Base-by-base conservation (phyloP, 1,140 invertebrate species). In the Neodiprion fabricii region DNA sequence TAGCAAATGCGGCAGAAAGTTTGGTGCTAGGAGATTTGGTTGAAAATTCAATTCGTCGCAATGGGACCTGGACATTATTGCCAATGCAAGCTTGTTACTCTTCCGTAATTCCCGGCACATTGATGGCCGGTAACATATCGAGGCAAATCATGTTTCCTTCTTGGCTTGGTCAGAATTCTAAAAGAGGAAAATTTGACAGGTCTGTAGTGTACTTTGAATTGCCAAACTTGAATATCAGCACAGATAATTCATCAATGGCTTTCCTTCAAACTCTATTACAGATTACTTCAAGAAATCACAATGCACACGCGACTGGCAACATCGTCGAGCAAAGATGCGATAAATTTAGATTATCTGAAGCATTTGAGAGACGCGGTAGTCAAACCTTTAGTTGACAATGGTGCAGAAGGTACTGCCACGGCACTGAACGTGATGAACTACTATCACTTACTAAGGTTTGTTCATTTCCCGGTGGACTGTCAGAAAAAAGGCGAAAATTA, bases 81-180 rank as follows among this genome's bases (percentile, higher is more conserved):
- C 96, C 98, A 12, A 89, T 93, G 10, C 96, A 99, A 91, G 97
- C 97, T 1, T 93, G 98, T 84, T 98, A 94, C 87, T 93, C 96
- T 14, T 96, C 95, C 72, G 95, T 98, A 23, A 89, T 99, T 67
- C 98, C 98, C 1, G 96, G 97, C 0, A 91, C 94, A 79, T 88
- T 92, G 48, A 92, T 99, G 91, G 91, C 93, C 53, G 97, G 98
- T 1, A 89, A 93, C 81, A 86, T 97, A 23, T 88, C 88, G 3
- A 91, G 91, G 0, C 93, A 95, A 89, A 95, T 98, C 10, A 92
- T 95, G 80, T 99, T 99, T 88, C 98, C 99, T 7, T 85, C 91
- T 21, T 99, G 98, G 97, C 91, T 99, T 48, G 99, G 98, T 0
- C 97, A 97, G 87, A 97, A 98, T 90, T 99, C 98, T 0, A 93